Evolutionary conservation across 2,888 invertebrate species (phyloP).

Genomic region (Leptothorax acervorum): DNA sequence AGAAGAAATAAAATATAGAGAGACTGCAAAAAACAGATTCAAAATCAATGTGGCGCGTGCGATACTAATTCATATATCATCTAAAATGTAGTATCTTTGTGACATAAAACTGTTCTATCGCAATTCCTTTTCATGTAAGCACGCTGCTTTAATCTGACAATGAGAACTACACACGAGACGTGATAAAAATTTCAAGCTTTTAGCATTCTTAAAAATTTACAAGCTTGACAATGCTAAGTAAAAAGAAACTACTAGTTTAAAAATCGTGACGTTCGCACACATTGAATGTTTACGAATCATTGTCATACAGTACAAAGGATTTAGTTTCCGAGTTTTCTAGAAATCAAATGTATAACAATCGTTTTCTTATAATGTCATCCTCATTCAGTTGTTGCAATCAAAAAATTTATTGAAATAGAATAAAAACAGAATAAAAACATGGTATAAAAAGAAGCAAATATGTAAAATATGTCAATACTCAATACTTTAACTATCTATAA

Average conservation of each 20-base stretch:
- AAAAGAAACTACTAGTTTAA: background rate
- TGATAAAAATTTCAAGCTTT: background rate
- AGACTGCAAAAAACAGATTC: background rate
- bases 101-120: background rate
- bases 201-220: background rate
- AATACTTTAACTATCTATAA: no score
- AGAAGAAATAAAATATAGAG: background rate
- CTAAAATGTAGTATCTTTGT: background rate
- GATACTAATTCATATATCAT: background rate
- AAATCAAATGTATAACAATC: background rate
- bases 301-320: background rate
- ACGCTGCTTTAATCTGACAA: background rate
- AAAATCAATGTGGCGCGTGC: background rate
- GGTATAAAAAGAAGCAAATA: no score
- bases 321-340: background rate
- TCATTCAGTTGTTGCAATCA: no score
- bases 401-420: no score
- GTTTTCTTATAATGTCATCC: no score
- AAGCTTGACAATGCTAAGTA: background rate
- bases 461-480: no score
- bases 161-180: background rate
- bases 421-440: no score
- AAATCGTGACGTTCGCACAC: background rate
- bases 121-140: background rate
- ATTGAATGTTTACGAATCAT: background rate